Evolutionary conservation across 2,888 invertebrate species (phyloP).

Genomic region (Galerucella calmariensis): DNA sequence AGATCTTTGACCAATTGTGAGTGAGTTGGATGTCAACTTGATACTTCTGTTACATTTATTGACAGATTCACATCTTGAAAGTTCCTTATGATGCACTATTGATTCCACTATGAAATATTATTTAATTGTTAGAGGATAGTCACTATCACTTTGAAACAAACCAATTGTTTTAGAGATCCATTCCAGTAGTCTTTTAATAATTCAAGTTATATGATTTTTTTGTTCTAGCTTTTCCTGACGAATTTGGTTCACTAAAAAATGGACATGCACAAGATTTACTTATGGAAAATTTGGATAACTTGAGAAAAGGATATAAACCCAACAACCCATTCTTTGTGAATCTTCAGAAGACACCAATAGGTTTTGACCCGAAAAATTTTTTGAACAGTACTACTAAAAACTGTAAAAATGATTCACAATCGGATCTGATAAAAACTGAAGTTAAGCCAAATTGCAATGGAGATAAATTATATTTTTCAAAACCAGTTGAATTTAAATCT

Average conservation of each 20-base stretch:
- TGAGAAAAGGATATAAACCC: conserved; percentile 32
- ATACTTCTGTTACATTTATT: too few relatives aligned
- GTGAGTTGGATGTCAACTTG: too few relatives aligned
- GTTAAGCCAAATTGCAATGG: conserved; percentile 37
- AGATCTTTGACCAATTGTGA: too few relatives aligned
- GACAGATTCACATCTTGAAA: too few relatives aligned
- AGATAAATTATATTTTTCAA: conserved; percentile 43
- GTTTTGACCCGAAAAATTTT: conserved; percentile 45
- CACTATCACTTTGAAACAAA: too few relatives aligned
- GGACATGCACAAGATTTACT: conserved; percentile 38
- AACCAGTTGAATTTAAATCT: conserved; percentile 33
- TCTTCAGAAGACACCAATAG: conserved; percentile 44
- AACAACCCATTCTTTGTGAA: conserved; percentile 43
- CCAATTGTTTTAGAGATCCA: too few relatives aligned
- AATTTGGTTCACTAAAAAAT: conserved; percentile 46
- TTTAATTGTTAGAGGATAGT: too few relatives aligned
- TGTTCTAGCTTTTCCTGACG: conserved; percentile 45
- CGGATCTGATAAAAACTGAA: conserved; percentile 29
- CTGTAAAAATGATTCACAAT: conserved; percentile 25
- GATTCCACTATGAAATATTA: too few relatives aligned
- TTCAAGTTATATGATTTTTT: neutral
- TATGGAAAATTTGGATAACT: conserved; percentile 33
- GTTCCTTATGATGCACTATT: too few relatives aligned
- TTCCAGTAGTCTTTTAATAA: too few relatives aligned
- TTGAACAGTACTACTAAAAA: conserved; percentile 35